These are phyloP conservation scores for Cynoglossus semilaevis DNA, from an alignment of 2,113 vertebrate genomes.

Conservation along the genomic window DNA sequence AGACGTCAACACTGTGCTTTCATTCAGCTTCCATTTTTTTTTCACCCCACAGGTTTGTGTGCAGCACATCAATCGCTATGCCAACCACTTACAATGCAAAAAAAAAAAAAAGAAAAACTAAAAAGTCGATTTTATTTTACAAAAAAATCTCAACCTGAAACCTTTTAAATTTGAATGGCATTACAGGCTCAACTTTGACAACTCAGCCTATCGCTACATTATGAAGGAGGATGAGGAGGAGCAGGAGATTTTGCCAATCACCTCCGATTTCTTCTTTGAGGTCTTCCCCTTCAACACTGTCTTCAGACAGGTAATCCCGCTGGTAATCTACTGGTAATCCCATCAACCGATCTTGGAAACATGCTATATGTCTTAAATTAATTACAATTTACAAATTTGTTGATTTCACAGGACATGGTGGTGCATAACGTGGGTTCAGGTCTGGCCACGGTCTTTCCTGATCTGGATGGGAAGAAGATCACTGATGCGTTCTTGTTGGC, in stretches of 20 bases:
- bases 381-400: background rate
- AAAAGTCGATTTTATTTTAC: too few relatives aligned
- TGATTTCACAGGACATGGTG: slow-evolving; percentile 72
- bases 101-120: too few relatives aligned
- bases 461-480: slow-evolving; percentile 79
- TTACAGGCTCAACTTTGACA: slow-evolving; percentile 78
- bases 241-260: slow-evolving; percentile 77
- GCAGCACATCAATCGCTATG: too few relatives aligned
- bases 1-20: too few relatives aligned
- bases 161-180: background rate
- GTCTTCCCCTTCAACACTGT: slow-evolving; percentile 80
- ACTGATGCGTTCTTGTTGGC: slow-evolving; percentile 75
- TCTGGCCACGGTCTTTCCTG: slow-evolving; percentile 74
- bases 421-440: slow-evolving; percentile 78
- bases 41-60: too few relatives aligned
- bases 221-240: slow-evolving; percentile 78
- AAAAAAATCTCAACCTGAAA: background rate
- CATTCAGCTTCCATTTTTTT: too few relatives aligned
- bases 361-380: background rate
- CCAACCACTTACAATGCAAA: too few relatives aligned
- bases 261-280: slow-evolving; percentile 79
- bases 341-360: background rate
- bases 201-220: slow-evolving; percentile 78
- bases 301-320: slow-evolving; percentile 73
- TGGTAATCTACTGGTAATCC: background rate